Evolutionary conservation across 2,797 vertebrate species (phyloP).

Genomic region (Phrynocephalus vlangalii): DNA sequence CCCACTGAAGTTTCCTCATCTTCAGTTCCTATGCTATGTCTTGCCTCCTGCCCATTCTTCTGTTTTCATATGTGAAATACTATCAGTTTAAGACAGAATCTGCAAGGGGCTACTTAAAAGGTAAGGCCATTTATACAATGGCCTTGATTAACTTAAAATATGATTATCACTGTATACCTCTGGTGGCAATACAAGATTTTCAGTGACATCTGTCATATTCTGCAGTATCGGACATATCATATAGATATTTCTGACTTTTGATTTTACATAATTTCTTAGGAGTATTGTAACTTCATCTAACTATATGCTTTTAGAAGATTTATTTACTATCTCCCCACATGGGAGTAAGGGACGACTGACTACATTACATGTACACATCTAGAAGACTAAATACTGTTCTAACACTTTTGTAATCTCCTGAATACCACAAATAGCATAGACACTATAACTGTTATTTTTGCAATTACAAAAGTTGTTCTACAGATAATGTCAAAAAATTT

Average conservation of each 20-base stretch:
- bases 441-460: background rate
- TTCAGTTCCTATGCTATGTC: background rate
- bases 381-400: background rate
- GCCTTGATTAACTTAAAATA: background rate
- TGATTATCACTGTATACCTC: background rate
- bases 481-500: background rate
- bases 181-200: background rate
- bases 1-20: background rate
- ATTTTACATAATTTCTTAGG: background rate
- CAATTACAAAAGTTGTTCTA: background rate
- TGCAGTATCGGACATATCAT: background rate
- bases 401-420: background rate
- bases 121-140: background rate
- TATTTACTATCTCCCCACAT: background rate
- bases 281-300: background rate
- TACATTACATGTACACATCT: background rate
- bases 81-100: background rate
- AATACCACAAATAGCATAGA: too few species aligned
- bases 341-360: background rate
- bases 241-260: background rate
- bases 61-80: background rate
- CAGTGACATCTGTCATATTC: background rate
- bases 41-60: background rate
- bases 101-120: background rate
- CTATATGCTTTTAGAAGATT: background rate